Evolutionary conservation across 2,797 vertebrate genomes (phyloP), one percentile per base, ranked within the genome.

Genomic region (Aratinga solstitialis): DNA sequence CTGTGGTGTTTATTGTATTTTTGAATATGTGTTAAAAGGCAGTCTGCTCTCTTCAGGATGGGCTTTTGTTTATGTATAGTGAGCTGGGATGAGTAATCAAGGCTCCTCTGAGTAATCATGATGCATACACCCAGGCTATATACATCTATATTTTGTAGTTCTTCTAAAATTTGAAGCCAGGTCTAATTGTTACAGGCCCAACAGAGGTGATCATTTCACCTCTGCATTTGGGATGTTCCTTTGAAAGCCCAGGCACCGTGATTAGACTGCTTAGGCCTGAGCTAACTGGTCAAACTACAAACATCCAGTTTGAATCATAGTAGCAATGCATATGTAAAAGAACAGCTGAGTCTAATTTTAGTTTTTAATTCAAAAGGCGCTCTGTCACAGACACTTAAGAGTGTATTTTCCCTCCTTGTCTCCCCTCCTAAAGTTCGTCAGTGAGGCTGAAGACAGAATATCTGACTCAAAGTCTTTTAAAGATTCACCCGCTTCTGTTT

Each of bases 61-160:
- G 69, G 36, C 75, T 94, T 94, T 56, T 96, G 80, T 87, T 94
- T 92, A 24, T 73, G 48, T 53, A 5, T 7, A 59, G 77, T 63
- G 47, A 95, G 66, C 42, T 24, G 63, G 43, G 26, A 21, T 95
- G 89, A 89, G 78, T 93, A 94, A 75, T 85, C 3, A 2, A 87
- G 72, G 27, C n/a, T 93, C 38, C 47, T 89, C 1, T 7, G 26
- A 92, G 90, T 93, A 90, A 90, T 95, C 90, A 94, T 85, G 68
- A 93, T 95, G 96, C 87, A 93, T 94, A 94, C 93, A 82, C 45
- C 65, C 15, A 74, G 75, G 63, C 63, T 93, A 16, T 27, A 76
- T 75, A n/a, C 77, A 91, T 86, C 50, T 78, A 0, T 87, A 14
- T 86, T 90, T 61, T 43, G 24, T 36, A 75, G 38, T 88, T 92